Evolutionary conservation across 2,797 vertebrate genomes (phyloP).

Genomic region (Parauchenoglanis ngamensis): DNA sequence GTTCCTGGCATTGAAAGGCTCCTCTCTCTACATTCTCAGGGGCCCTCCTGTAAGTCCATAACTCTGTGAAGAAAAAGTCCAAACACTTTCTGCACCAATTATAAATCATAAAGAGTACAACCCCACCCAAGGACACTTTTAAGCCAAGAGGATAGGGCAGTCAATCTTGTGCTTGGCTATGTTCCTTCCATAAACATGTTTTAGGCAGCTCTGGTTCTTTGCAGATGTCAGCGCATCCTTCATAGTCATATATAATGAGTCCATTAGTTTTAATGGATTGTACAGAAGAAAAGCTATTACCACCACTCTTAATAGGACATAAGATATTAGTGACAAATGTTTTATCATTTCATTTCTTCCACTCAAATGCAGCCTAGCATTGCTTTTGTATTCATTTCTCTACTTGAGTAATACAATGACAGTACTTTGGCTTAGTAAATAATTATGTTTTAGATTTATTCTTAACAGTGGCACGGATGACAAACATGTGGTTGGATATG

Average conservation of each 20-base stretch:
- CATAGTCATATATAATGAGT: conserved; percentile 52
- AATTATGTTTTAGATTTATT: conserved; percentile 5
- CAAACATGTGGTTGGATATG: neutral
- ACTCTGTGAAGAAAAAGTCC: conserved; percentile 29
- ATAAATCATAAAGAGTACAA: conserved; percentile 36
- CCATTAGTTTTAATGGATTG: conserved; percentile 51
- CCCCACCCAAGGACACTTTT: conserved; percentile 28
- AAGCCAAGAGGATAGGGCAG: conserved; percentile 16
- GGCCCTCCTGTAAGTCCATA: conserved; percentile 83
- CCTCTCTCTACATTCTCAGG: conserved; percentile 85
- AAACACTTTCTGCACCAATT: conserved; percentile 40
- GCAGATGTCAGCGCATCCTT: conserved; percentile 43
- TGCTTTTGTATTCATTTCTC: conserved; percentile 27
- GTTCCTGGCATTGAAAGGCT: conserved; percentile 89
- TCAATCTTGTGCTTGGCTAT: conserved; percentile 33
- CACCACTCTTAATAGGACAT: conserved; percentile 29
- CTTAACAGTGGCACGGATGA: conserved; percentile 15
- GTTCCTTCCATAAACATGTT: conserved; percentile 38
- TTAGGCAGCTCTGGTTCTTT: conserved; percentile 32
- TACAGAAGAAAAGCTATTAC: conserved; percentile 51
- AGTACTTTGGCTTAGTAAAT: neutral
- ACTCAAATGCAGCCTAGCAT: conserved; percentile 30
- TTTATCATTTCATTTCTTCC: conserved; percentile 42
- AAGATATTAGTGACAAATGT: conserved; percentile 48
- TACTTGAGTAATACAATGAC: neutral